phyloP scores from a whole-genome alignment of 2,797 vertebrate species.

The Anguilla anguilla region DNA sequence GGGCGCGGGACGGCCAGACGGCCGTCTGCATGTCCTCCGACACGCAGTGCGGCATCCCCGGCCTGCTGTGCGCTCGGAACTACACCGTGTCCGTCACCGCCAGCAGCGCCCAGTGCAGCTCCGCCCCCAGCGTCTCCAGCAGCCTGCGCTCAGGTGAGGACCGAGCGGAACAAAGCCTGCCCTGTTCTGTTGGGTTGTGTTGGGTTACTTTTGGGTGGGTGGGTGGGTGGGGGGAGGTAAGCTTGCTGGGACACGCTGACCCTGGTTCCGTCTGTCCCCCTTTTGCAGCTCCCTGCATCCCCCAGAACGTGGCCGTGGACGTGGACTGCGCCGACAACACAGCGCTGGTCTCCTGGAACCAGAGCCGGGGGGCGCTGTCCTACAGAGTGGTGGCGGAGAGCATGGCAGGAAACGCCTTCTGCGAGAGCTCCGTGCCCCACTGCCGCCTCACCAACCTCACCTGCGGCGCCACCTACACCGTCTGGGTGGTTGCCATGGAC shows the following conservation, averaged over 20 bases:
- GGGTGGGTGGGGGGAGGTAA: neutral
- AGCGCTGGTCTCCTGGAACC: conserved; percentile 66
- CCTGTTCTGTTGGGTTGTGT: neutral
- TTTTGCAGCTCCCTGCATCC: conserved; percentile 73
- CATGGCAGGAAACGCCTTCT: conserved; percentile 42
- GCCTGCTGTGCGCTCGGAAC: conserved; percentile 68
- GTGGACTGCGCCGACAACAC: conserved; percentile 63
- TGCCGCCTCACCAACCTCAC: conserved; percentile 65
- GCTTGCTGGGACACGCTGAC: neutral
- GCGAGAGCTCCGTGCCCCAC: conserved; percentile 41
- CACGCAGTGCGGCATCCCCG: conserved; percentile 63
- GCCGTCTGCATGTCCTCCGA: conserved; percentile 66
- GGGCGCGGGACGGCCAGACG: conserved; percentile 46
- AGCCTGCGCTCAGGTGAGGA: conserved; percentile 68
- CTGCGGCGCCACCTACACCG: conserved; percentile 65
- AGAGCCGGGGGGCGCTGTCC: conserved; percentile 61
- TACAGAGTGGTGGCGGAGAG: conserved; percentile 61
- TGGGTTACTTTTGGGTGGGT: neutral
- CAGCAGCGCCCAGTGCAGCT: conserved; percentile 61
- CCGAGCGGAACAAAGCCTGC: neutral
- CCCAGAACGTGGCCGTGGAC: conserved; percentile 54
- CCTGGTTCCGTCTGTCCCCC: conserved; percentile 2
- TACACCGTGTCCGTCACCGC: conserved; percentile 70
- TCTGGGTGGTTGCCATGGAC: conserved; percentile 66
- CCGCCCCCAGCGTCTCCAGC: conserved; percentile 56